Evolutionary conservation across 2,888 invertebrate species (phyloP), one percentile per base, ranked within the genome.

Genomic region (Patella depressa): DNA sequence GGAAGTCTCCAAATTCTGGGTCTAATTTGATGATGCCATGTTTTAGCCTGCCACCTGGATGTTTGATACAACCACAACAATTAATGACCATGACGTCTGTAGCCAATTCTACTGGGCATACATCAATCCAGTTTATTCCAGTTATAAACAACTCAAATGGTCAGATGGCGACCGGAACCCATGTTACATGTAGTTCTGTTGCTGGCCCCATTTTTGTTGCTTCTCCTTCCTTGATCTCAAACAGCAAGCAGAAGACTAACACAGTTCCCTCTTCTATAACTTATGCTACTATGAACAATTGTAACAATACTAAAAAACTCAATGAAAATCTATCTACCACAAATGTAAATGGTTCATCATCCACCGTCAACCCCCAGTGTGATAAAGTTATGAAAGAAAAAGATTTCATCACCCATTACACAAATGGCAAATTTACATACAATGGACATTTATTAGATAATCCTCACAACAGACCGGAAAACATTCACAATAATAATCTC

Each of bases 351-450:
- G 15, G 71, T 29, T 53, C 53, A 12, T 19, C 53, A 57, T 54
- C 73, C 65, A 17, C 55, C 34, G 69, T 77, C 71, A 77, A 77
- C 55, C 70, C 77, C 17, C 71, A 76, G 55, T 78, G 79, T 7
- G 82, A 81, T 72, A 80, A 80, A 69, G 78, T 76, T 19, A 81
- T 82, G 69, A 81, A 84, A 34, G 87, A 86, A 71, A 74, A 76
- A 29, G 81, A 82, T 59, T 88, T 88, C 70, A 87, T 88, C 34
- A 80, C 85, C 70, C 87, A 88, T 79, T 88, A 88, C 80, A 88
- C 87, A 29, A 86, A 87, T 74, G 85, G 85, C 3, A 73, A 83
- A 70, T 88, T 88, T 80, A 83, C 77, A n/a, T 88, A 88, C 78
- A 81, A 82, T 29, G 88, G 88, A 45, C 85, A 86, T 73, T 78